phyloP scores from a whole-genome alignment of 2,797 vertebrate species.

The Pseudomugil tenellus region DNA sequence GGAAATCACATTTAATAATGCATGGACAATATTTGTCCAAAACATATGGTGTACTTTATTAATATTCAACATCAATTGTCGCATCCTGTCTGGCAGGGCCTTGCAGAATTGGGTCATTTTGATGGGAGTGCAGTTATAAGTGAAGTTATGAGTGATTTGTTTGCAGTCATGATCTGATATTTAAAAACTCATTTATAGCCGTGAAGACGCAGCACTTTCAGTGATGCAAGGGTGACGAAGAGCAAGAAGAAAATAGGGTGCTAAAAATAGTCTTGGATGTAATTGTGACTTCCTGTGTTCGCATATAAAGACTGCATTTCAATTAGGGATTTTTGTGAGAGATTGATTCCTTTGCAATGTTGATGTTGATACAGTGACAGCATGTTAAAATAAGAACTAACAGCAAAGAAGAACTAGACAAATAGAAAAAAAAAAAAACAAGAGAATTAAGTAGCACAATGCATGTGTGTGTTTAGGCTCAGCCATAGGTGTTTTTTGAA shows the following conservation, averaged over 20 bases:
- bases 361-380: too few species aligned
- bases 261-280: not conserved
- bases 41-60: slow-evolving; percentile 81
- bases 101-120: slow-evolving; percentile 65
- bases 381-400: too few species aligned
- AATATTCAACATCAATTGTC: slow-evolving; percentile 78
- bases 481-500: too few species aligned
- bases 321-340: not conserved
- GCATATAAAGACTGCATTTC: not conserved
- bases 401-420: too few species aligned
- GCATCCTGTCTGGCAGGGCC: slow-evolving; percentile 54
- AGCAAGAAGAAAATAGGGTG: not conserved
- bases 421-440: too few species aligned
- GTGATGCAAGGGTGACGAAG: not conserved
- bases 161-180: slow-evolving; percentile 38
- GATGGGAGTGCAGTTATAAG: slow-evolving; percentile 50
- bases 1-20: slow-evolving; percentile 78
- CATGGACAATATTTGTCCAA: slow-evolving; percentile 69
- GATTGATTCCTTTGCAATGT: too few species aligned
- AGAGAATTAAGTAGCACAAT: too few species aligned
- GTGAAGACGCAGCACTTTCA: not conserved
- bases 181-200: slow-evolving; percentile 32
- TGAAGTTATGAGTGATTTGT: slow-evolving; percentile 63
- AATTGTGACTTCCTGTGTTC: not conserved
- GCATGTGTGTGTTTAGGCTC: too few species aligned